A percentile compares a stretch with the other conserved stretches of the same genome.
These are phyloP conservation scores for Nylanderia fulva DNA, from an alignment of 1,140 invertebrate genomes.

Conservation along the genomic window DNA sequence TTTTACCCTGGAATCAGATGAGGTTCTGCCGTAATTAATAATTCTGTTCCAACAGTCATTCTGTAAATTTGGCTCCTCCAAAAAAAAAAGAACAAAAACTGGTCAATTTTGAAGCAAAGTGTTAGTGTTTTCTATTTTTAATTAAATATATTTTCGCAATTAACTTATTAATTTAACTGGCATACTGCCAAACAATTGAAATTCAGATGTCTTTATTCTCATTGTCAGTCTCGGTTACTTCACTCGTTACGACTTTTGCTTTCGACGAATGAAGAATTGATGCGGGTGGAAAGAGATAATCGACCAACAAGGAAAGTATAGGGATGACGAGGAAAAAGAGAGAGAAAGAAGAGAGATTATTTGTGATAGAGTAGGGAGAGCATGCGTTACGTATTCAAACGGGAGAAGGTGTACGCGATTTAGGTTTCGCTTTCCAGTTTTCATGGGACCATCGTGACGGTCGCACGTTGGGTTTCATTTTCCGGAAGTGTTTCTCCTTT, in stretches of 20 bases:
- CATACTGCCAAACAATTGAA: constrained; percentile 31
- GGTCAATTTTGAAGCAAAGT: background rate
- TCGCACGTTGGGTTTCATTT: constrained; percentile 36
- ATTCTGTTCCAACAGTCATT: constrained; percentile 76
- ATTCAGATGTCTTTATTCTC: constrained; percentile 24
- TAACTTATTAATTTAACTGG: constrained; percentile 49
- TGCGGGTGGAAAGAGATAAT: constrained; percentile 59
- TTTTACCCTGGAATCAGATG: constrained; percentile 88
- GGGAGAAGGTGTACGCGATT: constrained; percentile 65
- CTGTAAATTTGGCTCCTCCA: background rate
- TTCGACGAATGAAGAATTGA: constrained; percentile 57
- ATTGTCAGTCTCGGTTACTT: no score
- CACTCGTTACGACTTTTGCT: constrained; percentile 37
- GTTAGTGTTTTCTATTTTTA: background rate
- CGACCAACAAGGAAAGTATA: constrained; percentile 35
- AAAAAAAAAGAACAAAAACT: background rate
- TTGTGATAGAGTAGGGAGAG: constrained; percentile 44
- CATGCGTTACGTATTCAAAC: constrained; percentile 61
- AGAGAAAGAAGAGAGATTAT: constrained; percentile 1
- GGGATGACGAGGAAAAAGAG: background rate
- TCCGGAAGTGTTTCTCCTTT: background rate
- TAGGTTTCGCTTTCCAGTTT: constrained; percentile 79
- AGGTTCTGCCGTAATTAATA: constrained; percentile 85
- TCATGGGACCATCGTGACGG: constrained; percentile 68
- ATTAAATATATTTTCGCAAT: background rate